These are phyloP conservation scores for Diabrotica undecimpunctata DNA, from an alignment of 1,140 invertebrate species.

Conservation along the genomic window DNA sequence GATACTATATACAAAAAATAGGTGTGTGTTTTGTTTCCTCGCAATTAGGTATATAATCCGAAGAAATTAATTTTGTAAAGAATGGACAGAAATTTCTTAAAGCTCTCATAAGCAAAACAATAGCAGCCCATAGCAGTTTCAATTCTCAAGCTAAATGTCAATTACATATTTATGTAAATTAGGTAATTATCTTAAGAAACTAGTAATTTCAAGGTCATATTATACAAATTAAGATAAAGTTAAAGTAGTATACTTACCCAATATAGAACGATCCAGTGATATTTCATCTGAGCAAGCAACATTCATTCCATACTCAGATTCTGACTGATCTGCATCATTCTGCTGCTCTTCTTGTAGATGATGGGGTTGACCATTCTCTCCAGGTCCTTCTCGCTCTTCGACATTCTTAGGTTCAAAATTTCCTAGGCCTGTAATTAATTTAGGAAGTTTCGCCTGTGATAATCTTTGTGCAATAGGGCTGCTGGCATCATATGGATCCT, in stretches of 20 bases:
- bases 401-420: conserved; percentile 68
- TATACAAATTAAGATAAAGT: too few relatives aligned
- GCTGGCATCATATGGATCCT: conserved; percentile 33
- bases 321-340: conserved; percentile 69
- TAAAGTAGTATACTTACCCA: conserved; percentile 33
- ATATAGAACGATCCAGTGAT: conserved; percentile 63
- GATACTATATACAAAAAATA: too few relatives aligned
- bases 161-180: too few relatives aligned
- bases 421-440: conserved; percentile 47
- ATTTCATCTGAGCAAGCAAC: conserved; percentile 96
- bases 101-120: too few relatives aligned
- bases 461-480: conserved; percentile 14
- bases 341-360: conserved; percentile 67
- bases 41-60: too few relatives aligned
- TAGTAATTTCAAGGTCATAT: too few relatives aligned
- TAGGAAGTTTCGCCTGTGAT: conserved; percentile 29
- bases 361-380: conserved; percentile 78
- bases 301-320: conserved; percentile 94
- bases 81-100: too few relatives aligned
- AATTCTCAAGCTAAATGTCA: too few relatives aligned
- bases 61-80: too few relatives aligned
- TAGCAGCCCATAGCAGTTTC: too few relatives aligned
- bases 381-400: conserved; percentile 66
- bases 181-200: too few relatives aligned
- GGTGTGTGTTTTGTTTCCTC: too few relatives aligned